Evolutionary conservation across 1,140 invertebrate genomes (phyloP), one percentile per base, ranked within the genome.

Genomic region (Drosophila mojavensis): DNA sequence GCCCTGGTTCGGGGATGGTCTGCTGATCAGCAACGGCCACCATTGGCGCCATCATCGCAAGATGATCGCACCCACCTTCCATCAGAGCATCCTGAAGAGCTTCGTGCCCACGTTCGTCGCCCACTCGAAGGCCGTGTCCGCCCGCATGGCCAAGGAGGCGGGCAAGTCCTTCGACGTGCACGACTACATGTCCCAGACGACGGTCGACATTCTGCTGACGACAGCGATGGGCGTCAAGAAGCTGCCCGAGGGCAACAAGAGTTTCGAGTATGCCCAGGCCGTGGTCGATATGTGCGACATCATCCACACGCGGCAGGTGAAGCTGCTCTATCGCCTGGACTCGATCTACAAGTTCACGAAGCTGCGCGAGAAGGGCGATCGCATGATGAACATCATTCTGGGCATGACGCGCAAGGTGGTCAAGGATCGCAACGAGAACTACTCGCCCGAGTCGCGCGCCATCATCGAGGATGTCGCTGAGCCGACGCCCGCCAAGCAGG

Each of bases 1-100:
- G 85, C 97, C 97, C 1, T 98, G 97, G 97, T 94, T 98, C 45
- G 97, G 97, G 11, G 95, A 97, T 78, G 97, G 97, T 58, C 93
- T 98, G 4, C 93, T 98, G 1, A 97, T 97, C 20, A 97, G 96
- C 62, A 95, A 94, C 24, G 96, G 97, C 26, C 94, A 95, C 48
- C 97, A 98, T 93, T 98, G 98, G 98, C 93, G 95, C 13, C 94
- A 93, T 1, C 95, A 98, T 77, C 93, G 98, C 13, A 98, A 98
- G 93, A 94, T 98, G 83, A 96, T 99, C 51, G 98, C 97, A 0
- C 98, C 98, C 0, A 96, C 98, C 1, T 99, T 99, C 92, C 98
- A 99, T 91, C 95, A 98, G 81, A 97, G 96, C 70, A 97, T 99
- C 48, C 92, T 99, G 3, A 97, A 98, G 88, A 96, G 97, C 24